These are phyloP conservation scores for Syngnathus typhle DNA, from an alignment of 2,113 vertebrate genomes.

Conservation along the genomic window DNA sequence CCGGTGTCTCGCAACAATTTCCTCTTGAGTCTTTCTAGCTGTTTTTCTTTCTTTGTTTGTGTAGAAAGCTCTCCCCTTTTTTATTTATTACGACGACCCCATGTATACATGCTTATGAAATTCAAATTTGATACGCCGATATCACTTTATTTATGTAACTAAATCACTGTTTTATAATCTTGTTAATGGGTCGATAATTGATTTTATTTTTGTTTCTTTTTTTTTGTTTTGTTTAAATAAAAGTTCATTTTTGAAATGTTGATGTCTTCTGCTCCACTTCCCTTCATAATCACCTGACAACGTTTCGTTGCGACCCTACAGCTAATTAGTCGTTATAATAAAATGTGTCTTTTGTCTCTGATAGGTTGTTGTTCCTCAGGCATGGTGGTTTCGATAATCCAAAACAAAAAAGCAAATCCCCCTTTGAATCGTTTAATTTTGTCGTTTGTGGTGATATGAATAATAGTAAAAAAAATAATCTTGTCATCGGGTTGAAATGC, in stretches of 20 bases:
- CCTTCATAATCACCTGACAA: neutral
- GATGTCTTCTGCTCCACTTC: slow-evolving; percentile 12
- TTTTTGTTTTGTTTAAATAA: slow-evolving; percentile 97
- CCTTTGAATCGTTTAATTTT: neutral
- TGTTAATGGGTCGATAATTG: slow-evolving; percentile 98
- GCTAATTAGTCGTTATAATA: too few relatives aligned
- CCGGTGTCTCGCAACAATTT: slow-evolving; percentile 91
- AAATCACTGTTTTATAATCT: slow-evolving; percentile 99
- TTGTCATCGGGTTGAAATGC: neutral
- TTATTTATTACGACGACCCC: slow-evolving; percentile 98
- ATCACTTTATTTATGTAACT: slow-evolving; percentile 99
- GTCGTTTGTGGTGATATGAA: neutral
- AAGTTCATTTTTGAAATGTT: slow-evolving; percentile 99
- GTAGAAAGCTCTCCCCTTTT: slow-evolving; percentile 79
- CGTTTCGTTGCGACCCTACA: too few relatives aligned
- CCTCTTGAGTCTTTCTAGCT: slow-evolving; percentile 88
- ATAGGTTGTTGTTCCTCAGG: neutral
- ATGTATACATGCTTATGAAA: slow-evolving; percentile 99
- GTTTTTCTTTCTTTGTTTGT: slow-evolving; percentile 72
- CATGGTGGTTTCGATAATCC: too few relatives aligned
- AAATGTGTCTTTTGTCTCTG: too few relatives aligned
- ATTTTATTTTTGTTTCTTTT: slow-evolving; percentile 67
- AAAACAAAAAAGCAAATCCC: neutral
- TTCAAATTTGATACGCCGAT: slow-evolving; percentile 99
- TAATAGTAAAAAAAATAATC: neutral